A percentile compares a stretch with the other conserved stretches of the same genome.
Conservation (phyloP, 2,888 invertebrate species). For the Agrypnus murinus region DNA sequence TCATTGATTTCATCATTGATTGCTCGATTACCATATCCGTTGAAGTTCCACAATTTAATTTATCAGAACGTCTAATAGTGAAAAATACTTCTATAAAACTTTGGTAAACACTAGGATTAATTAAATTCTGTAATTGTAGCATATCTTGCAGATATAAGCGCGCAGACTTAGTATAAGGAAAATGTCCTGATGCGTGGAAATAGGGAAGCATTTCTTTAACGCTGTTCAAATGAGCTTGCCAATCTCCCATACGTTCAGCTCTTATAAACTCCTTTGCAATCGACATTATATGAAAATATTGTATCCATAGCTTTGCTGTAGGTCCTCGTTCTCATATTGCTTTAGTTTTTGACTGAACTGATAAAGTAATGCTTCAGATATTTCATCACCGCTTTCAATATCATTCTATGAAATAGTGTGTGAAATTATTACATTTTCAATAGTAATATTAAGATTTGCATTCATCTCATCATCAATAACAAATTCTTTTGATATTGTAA, state of each 20-base stretch:
- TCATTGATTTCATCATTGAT: slow-evolving; percentile 62
- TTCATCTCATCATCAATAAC: slow-evolving; percentile 59
- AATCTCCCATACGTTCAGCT: slow-evolving; percentile 68
- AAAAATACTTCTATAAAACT: slow-evolving; percentile 64
- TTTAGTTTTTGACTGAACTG: slow-evolving; percentile 60
- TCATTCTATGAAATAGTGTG: slow-evolving; percentile 61
- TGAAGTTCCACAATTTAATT: slow-evolving; percentile 67
- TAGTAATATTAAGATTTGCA: slow-evolving; percentile 56
- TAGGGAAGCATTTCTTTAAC: slow-evolving; percentile 66
- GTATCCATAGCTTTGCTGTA: slow-evolving; percentile 63
- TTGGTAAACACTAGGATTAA: slow-evolving; percentile 60
- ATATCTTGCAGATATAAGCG: slow-evolving; percentile 64
- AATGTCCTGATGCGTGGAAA: slow-evolving; percentile 61
- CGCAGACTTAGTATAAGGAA: slow-evolving; percentile 55
- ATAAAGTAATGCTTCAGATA: slow-evolving; percentile 59
- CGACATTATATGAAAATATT: slow-evolving; percentile 65
- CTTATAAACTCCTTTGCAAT: slow-evolving; percentile 65
- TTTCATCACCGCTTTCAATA: slow-evolving; percentile 62
- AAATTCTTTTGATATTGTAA: too few species aligned
- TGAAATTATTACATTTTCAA: slow-evolving; percentile 57
- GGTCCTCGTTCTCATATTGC: slow-evolving; percentile 62
- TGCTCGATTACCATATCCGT: slow-evolving; percentile 66
- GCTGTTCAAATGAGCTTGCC: slow-evolving; percentile 64
- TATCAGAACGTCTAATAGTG: slow-evolving; percentile 64
- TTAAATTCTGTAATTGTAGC: slow-evolving; percentile 57